These are phyloP conservation scores for Troides helena DNA, from an alignment of 2,888 invertebrate species.

Conservation along the genomic window DNA sequence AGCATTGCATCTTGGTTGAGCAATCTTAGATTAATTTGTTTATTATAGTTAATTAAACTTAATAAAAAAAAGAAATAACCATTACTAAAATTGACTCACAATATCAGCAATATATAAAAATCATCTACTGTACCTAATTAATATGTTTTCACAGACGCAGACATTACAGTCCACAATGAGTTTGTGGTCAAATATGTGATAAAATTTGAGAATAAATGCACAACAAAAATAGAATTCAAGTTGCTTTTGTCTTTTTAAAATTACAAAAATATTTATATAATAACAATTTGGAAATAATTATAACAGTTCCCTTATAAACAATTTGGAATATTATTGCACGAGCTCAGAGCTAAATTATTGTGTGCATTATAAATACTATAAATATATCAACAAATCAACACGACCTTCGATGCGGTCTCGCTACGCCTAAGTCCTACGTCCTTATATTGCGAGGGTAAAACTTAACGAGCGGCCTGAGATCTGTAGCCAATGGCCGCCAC, in stretches of 20 bases:
- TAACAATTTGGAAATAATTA: slow-evolving; percentile 78
- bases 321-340: slow-evolving; percentile 79
- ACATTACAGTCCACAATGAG: slow-evolving; percentile 74
- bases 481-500: slow-evolving; percentile 14
- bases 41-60: slow-evolving; percentile 73
- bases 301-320: slow-evolving; percentile 71
- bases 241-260: slow-evolving; percentile 76
- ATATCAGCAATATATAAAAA: slow-evolving; percentile 73
- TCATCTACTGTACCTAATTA: slow-evolving; percentile 59
- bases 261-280: slow-evolving; percentile 70
- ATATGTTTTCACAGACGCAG: slow-evolving; percentile 63
- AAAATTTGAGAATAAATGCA: slow-evolving; percentile 78
- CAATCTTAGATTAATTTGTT: slow-evolving; percentile 75
- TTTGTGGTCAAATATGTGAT: slow-evolving; percentile 63
- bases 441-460: slow-evolving; percentile 40
- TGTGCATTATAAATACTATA: slow-evolving; percentile 71
- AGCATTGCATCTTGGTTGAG: slow-evolving; percentile 78
- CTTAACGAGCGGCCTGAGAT: slow-evolving; percentile 23
- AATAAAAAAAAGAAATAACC: slow-evolving; percentile 70
- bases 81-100: slow-evolving; percentile 79
- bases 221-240: slow-evolving; percentile 78
- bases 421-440: slow-evolving; percentile 59
- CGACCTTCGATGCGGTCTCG: slow-evolving; percentile 54
- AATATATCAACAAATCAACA: slow-evolving; percentile 77
- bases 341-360: slow-evolving; percentile 73